Base-by-base conservation (phyloP, 2,888 invertebrate species). In the Tribolium freemani region DNA sequence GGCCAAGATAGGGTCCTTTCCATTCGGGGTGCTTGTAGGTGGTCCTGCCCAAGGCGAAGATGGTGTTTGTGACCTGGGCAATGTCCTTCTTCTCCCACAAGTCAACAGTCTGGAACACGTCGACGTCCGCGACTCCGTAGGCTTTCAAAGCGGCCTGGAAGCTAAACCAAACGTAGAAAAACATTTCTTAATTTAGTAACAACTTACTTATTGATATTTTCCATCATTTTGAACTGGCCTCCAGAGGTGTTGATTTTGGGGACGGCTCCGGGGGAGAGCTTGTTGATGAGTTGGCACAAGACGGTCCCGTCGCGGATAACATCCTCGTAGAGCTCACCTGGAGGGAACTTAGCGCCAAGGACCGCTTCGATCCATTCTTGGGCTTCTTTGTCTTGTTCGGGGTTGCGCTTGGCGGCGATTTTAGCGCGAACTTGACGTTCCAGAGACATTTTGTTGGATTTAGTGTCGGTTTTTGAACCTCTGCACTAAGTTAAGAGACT, bases 161-260 rank as follows among this genome's bases (percentile, higher is more conserved):
- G 89, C 91, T 91, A 80, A 6, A 38, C 5, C 38, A 1, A 8
- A 38, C 8, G n/a, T 38, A 77, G 16, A 6, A 56, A 26, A 56
- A 56, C 21, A 21, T 21, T 26, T 6, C n/a, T 20, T 1, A 5
- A 56, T 13, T 21, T 10, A 3, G 1, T n/a, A 26, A 0, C 5
- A 26, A 88, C 92, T 90, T 86, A 98, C 94, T 93, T 90, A 88
- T 96, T 96, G 87, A 99, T 96, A 90, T 99, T 99, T 88, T 99
- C 99, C 99, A 99, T 99, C 93, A 99, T 94, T 86, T 98, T 99
- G 93, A 99, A 99, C 86, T 98, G 97, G 85, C 98, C 97, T 80
- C 98, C 97, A 56, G 93, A 91, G 79, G 93, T 92, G 90, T 99
- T 98, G 88, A 99, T 93, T 88, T 98, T 98, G 84, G 91, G 84